Evolutionary conservation across 1,140 invertebrate genomes (phyloP), one percentile per base, ranked within the genome.

Genomic region (Luehdorfia chinensis): DNA sequence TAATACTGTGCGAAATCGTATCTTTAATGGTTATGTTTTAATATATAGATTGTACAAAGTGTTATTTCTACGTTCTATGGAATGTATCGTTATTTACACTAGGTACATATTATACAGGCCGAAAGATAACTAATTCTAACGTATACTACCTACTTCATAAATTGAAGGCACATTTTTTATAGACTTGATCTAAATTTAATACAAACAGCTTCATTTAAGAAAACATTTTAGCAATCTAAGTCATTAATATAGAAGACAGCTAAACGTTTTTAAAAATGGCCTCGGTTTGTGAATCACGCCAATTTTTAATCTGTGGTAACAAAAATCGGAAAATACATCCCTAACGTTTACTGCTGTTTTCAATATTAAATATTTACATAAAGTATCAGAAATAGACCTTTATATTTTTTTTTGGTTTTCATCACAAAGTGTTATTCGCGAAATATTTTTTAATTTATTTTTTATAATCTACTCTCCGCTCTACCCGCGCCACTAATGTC

Each of bases 131-230:
- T 76, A 71, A 55, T 27, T 33, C 68, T 77, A 74, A 62, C 39
- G 39, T 54, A 41, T 30, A 52, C 66, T 65, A 65, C 36, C 57
- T 75, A 75, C 60, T 66, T 75, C 59, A 72, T 75, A 78, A 65
- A 78, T 72, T 67, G 66, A 84, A 84, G 80, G 80, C 80, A 84
- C 80, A 80, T 77, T 71, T 76, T n/a, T 84, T 81, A 58, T 72
- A 73, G 62, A 76, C 65, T 74, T 60, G 55, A 66, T 64, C 71
- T 80, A 84, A 47, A 43, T 41, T 47, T 25, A 30, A 36, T 52
- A 48, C 19, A 43, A 30, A 43, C 44, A 23, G 19, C 39, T 51
- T 33, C 19, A 27, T 47, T 14, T 28, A 19, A 25, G 43, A n/a
- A 43, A 36, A 13, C 52, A 33, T 33, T 15, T 28, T 45, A 45